Evolutionary conservation across 2,113 vertebrate species (phyloP), one percentile per base, ranked within the genome.

Genomic region (Mirza zaza): DNA sequence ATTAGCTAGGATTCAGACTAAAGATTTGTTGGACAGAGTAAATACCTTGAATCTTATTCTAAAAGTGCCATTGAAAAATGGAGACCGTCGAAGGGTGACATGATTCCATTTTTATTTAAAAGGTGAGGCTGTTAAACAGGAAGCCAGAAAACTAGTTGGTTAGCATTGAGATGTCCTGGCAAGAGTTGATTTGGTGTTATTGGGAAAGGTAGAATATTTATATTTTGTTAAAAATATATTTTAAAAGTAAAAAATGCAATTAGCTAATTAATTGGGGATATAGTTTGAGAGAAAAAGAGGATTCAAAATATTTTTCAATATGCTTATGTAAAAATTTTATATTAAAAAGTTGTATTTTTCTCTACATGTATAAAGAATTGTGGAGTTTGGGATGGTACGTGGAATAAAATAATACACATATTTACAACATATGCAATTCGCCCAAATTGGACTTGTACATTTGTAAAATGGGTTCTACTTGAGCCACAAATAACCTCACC

Each of bases 391-490:
- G 9, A 90, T n/a, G 12, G 4, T 45, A n/a, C 1, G 1, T 67
- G 20, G 15, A 45, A 70, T 29, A 70, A 90, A 95, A 27, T 10
- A 88, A 67, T 61, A 67, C 17, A 59, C 15, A 32, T 65, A 85
- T n/a, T 70, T 45, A 70, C 2, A 90, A n/a, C 7, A 76, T 83
- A 70, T 94, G 9, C 2, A 61, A 79, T 79, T 95, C 25, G 86
- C 18, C 15, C 61, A 68, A 23, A 48, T 52, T 95, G 79, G 11
- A 71, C 57, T 71, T 88, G 39, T 32, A 23, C 7, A 71, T 71
- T 86, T 59, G 34, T 79, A 85, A 90, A 95, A 86, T 25, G 45
- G 39, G 73, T 73, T 95, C 57, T 75, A 25, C 50, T 61, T 86
- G 32, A n/a, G 6, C 91, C 61, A 91, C 45, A 55, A 89, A 91